Conservation (phyloP, 2,888 invertebrate species). For the Drosophila rellima region DNA sequence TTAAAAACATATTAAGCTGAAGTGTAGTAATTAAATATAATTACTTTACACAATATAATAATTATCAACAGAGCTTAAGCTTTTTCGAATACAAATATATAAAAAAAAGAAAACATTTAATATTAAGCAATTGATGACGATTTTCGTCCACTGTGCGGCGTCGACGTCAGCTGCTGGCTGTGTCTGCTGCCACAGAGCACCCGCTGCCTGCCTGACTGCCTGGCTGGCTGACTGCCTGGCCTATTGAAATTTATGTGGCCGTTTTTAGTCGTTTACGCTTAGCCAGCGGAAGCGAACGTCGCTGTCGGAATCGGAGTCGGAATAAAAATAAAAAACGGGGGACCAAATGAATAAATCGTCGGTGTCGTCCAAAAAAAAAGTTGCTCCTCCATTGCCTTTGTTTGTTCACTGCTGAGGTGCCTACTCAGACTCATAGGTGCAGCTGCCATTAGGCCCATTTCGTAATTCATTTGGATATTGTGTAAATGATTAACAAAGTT, state of each 20-base stretch:
- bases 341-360: conserved; percentile 19
- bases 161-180: conserved; percentile 61
- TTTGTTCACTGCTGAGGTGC: conserved; percentile 25
- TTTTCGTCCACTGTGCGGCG: conserved; percentile 45
- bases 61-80: background rate
- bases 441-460: conserved; percentile 34
- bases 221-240: conserved; percentile 58
- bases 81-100: background rate
- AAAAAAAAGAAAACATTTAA: background rate
- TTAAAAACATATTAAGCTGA: too few relatives aligned
- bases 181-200: conserved; percentile 24
- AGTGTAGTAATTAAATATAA: rapidly evolving
- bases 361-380: conserved; percentile 26
- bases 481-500: conserved; percentile 18
- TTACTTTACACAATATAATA: background rate
- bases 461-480: conserved; percentile 32
- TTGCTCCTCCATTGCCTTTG: conserved; percentile 20
- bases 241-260: conserved; percentile 84
- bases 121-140: background rate
- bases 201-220: conserved; percentile 42
- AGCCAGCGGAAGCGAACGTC: conserved; percentile 81
- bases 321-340: conserved; percentile 22
- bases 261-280: conserved; percentile 81
- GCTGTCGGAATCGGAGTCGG: conserved; percentile 47
- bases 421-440: conserved; percentile 31